Conservation (phyloP, 2,888 invertebrate genomes). For the Microplitis manilae region DNA sequence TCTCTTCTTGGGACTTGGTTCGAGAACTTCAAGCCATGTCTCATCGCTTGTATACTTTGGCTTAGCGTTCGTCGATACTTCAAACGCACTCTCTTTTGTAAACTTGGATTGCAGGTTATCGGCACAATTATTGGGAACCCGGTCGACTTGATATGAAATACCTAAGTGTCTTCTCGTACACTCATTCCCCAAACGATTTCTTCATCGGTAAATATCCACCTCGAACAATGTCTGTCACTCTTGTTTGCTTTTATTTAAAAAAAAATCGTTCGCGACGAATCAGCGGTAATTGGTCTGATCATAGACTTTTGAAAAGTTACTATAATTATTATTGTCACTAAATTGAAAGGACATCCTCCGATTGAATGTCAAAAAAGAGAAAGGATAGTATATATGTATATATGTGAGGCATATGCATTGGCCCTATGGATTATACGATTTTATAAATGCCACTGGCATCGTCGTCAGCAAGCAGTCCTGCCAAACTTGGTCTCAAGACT, state of each 20-base stretch:
- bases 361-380: neutral
- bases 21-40: conserved; percentile 39
- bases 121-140: conserved; percentile 33
- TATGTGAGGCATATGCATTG: neutral
- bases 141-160: conserved; percentile 29
- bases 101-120: conserved; percentile 34
- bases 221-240: conserved; percentile 33
- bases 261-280: neutral
- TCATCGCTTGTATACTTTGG: conserved; percentile 51
- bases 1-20: conserved; percentile 67
- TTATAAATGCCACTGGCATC: conserved; percentile 66
- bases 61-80: conserved; percentile 37
- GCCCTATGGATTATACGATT: conserved; percentile 38
- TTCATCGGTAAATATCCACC: conserved; percentile 44
- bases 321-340: neutral
- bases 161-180: conserved; percentile 31
- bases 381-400: neutral
- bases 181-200: conserved; percentile 47
- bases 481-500: conserved; percentile 63
- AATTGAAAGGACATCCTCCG: neutral
- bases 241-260: neutral
- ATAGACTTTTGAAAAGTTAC: neutral
- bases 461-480: conserved; percentile 58
- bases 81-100: conserved; percentile 43
- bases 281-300: neutral